These are phyloP conservation scores for Cerastoderma edule DNA, from an alignment of 2,888 invertebrate species.

Conservation along the genomic window DNA sequence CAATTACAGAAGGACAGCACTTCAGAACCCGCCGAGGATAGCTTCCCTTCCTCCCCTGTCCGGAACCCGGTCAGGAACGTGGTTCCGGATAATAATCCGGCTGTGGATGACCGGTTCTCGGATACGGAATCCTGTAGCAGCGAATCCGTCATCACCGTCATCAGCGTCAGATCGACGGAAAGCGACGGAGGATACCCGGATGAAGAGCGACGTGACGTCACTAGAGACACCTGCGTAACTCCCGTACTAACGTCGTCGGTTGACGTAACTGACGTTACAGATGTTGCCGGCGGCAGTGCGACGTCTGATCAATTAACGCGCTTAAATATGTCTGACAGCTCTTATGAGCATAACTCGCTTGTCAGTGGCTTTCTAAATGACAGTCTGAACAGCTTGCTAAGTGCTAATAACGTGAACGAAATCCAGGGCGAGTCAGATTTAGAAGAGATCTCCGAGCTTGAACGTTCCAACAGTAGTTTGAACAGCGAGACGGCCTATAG, in stretches of 20 bases:
- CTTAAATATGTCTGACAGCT: slow-evolving; percentile 31
- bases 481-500: too few relatives aligned
- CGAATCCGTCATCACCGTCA: slow-evolving; percentile 69
- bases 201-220: slow-evolving; percentile 26
- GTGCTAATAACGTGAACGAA: slow-evolving; percentile 35
- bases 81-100: slow-evolving; percentile 55
- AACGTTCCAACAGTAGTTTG: background rate
- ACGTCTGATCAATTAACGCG: slow-evolving; percentile 35
- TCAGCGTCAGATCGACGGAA: slow-evolving; percentile 63
- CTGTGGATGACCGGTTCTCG: slow-evolving; percentile 61
- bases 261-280: background rate
- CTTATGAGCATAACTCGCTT: slow-evolving; percentile 50
- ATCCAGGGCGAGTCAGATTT: slow-evolving; percentile 15
- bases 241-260: background rate
- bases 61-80: slow-evolving; percentile 65
- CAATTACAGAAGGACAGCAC: slow-evolving; percentile 36
- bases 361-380: slow-evolving; percentile 59
- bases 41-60: slow-evolving; percentile 61
- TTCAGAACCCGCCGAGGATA: slow-evolving; percentile 53
- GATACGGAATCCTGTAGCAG: slow-evolving; percentile 69
- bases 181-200: slow-evolving; percentile 41
- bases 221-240: slow-evolving; percentile 15
- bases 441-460: slow-evolving; percentile 6
- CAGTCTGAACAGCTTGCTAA: slow-evolving; percentile 54
- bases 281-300: slow-evolving; percentile 24